A percentile compares a stretch with the other conserved stretches of the same genome.
Evolutionary conservation across 2,113 vertebrate species (phyloP).

Genomic region (Lonchura striata): DNA sequence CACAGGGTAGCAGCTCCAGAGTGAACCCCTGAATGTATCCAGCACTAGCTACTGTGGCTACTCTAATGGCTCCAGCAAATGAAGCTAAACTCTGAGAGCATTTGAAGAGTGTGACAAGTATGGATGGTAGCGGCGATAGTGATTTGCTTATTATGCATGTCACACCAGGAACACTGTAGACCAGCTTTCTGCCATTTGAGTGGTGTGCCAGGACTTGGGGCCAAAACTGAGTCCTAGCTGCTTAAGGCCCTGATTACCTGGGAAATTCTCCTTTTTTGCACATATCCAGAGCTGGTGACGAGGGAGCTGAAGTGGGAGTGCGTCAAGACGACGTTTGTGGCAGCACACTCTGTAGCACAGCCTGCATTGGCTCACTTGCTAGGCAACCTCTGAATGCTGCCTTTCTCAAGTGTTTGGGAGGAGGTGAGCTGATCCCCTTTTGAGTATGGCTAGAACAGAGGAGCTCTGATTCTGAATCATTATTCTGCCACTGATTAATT

Average conservation of each 20-base stretch:
- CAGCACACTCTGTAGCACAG: background rate
- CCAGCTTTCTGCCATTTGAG: background rate
- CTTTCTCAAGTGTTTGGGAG: slow-evolving; percentile 40
- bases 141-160: background rate
- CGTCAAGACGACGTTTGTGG: slow-evolving; percentile 46
- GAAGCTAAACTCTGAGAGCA: background rate
- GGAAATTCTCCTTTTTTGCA: slow-evolving; percentile 8
- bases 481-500: slow-evolving; percentile 45
- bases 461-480: slow-evolving; percentile 31
- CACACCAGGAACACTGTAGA: background rate
- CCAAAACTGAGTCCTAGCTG: background rate
- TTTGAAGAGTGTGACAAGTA: background rate
- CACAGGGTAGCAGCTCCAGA: background rate
- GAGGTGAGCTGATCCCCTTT: slow-evolving; percentile 40
- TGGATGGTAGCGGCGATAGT: background rate
- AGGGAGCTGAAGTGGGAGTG: slow-evolving; percentile 10
- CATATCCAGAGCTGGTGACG: slow-evolving; percentile 7
- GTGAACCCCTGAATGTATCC: background rate
- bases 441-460: slow-evolving; percentile 21
- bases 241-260: slow-evolving; percentile 18
- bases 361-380: slow-evolving; percentile 19
- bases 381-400: slow-evolving; percentile 54
- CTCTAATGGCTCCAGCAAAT: background rate
- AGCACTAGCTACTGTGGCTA: background rate
- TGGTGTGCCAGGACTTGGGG: background rate